These are phyloP conservation scores for Ophion slaviceki DNA, from an alignment of 2,888 invertebrate species.

Conservation along the genomic window DNA sequence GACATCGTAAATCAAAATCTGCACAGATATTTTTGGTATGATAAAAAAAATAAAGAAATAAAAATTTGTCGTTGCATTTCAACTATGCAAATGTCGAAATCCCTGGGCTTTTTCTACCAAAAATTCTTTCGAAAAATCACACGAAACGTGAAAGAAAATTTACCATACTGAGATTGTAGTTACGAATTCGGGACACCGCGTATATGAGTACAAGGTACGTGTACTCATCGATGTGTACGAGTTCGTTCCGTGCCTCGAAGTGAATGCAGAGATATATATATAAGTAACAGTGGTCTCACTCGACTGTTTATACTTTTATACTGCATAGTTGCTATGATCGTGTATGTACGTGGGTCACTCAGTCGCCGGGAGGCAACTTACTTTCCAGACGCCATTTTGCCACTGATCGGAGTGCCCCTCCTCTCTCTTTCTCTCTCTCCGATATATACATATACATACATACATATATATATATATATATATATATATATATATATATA, in stretches of 20 bases:
- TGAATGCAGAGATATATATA: constrained; percentile 39
- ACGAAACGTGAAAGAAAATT: too few species aligned
- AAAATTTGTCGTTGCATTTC: too few species aligned
- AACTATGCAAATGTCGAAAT: too few species aligned
- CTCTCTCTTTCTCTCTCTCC: constrained; percentile 61
- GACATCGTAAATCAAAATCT: too few species aligned
- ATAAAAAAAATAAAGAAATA: too few species aligned
- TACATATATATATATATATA: too few species aligned
- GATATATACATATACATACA: too few species aligned
- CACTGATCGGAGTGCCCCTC: constrained; percentile 59
- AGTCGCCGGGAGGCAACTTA: constrained; percentile 75
- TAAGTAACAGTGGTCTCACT: constrained; percentile 27
- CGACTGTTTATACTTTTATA: constrained; percentile 16
- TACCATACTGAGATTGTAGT: too few species aligned
- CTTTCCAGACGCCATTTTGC: constrained; percentile 78
- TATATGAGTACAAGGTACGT: constrained; percentile 20
- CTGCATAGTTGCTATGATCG: constrained; percentile 20
- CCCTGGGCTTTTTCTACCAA: too few species aligned
- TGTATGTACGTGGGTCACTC: constrained; percentile 76
- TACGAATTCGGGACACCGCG: background rate
- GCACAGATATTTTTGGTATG: too few species aligned
- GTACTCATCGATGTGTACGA: constrained; percentile 6
- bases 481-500: background rate
- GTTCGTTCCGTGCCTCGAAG: constrained; percentile 29
- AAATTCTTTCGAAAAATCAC: too few species aligned